phyloP scores from a whole-genome alignment of 2,888 invertebrate species.

The Pyrrhosoma nymphula region DNA sequence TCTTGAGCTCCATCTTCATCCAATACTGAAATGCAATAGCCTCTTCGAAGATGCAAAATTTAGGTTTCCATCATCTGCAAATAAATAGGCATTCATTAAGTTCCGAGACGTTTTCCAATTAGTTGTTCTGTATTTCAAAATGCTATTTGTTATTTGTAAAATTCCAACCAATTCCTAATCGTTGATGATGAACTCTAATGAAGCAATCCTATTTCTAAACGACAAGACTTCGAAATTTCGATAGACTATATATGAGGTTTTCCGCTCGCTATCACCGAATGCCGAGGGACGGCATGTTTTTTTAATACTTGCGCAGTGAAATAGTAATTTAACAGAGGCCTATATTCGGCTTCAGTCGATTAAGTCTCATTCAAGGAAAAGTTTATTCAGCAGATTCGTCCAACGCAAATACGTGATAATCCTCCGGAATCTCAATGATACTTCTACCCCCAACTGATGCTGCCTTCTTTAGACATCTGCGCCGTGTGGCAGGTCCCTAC shows the following conservation, averaged over 20 bases:
- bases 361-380: background rate
- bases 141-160: background rate
- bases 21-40: too few species aligned
- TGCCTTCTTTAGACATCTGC: conserved; percentile 52
- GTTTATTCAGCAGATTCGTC: background rate
- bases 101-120: background rate
- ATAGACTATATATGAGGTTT: background rate
- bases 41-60: background rate
- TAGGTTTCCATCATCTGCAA: background rate
- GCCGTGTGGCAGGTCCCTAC: conserved; percentile 58
- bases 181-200: background rate
- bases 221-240: background rate
- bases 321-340: background rate
- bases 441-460: conserved; percentile 38
- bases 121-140: background rate
- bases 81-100: background rate
- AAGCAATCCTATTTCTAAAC: background rate
- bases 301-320: background rate
- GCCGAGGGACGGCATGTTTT: background rate
- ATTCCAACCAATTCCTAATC: background rate
- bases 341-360: background rate
- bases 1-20: background rate
- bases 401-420: background rate
- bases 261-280: conserved; percentile 13
- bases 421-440: background rate